Conservation (phyloP, 2,888 invertebrate genomes). For the Notodonta dromedarius region DNA sequence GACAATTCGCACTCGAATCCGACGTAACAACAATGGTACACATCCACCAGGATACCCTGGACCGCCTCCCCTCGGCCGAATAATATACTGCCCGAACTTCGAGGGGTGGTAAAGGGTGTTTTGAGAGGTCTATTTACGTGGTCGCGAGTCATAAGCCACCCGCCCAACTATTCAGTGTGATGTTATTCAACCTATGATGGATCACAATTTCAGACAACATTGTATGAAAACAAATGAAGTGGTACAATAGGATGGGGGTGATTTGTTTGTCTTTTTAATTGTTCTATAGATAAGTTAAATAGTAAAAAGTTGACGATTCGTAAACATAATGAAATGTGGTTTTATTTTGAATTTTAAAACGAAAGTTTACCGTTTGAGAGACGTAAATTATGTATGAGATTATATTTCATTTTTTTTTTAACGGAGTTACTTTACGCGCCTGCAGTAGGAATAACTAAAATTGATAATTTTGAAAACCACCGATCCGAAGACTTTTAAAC, state of each 20-base stretch:
- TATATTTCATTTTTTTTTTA: no score
- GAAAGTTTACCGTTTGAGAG: no score
- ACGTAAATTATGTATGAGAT: no score
- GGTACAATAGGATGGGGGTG: conserved; percentile 55
- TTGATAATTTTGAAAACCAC: no score
- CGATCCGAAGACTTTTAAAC: no score
- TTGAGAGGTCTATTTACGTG: conserved; percentile 51
- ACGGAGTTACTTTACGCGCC: no score
- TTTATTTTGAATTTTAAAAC: no score
- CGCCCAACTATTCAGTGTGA: conserved; percentile 72
- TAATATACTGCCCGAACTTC: conserved; percentile 37
- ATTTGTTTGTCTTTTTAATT: conserved; percentile 37
- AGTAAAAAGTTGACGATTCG: neutral
- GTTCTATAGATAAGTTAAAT: conserved; percentile 16
- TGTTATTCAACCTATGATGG: conserved; percentile 78
- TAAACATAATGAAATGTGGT: no score
- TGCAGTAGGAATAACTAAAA: no score
- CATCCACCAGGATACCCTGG: conserved; percentile 54
- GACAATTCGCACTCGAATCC: conserved; percentile 79
- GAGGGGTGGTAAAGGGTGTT: conserved; percentile 50
- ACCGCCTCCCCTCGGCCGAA: conserved; percentile 44
- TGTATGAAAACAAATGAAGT: conserved; percentile 75
- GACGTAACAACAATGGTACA: conserved; percentile 70
- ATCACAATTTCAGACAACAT: conserved; percentile 78
- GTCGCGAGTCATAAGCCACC: conserved; percentile 63